These are phyloP conservation scores for Pachypanchax playfairii DNA, from an alignment of 2,113 vertebrate species.

Conservation along the genomic window DNA sequence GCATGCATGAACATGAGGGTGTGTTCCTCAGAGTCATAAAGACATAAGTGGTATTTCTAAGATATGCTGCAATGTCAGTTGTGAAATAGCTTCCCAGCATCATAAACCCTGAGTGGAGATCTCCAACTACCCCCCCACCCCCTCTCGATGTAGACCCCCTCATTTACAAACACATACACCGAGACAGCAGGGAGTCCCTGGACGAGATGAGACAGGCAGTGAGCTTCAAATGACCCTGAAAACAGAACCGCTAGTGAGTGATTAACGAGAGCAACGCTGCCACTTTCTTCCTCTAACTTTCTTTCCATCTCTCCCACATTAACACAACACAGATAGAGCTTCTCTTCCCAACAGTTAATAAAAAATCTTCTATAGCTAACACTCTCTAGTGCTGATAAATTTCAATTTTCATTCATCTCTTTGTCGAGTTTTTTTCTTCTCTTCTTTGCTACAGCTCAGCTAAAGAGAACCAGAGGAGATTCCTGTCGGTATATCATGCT, in stretches of 20 bases:
- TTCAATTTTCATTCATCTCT: slow-evolving; percentile 11
- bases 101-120: slow-evolving; percentile 30
- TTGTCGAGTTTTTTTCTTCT: slow-evolving; percentile 2
- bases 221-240: slow-evolving; percentile 69
- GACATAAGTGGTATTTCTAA: slow-evolving; percentile 39
- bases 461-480: too few species aligned
- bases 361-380: slow-evolving; percentile 27
- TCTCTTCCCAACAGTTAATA: slow-evolving; percentile 22
- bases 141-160: slow-evolving; percentile 1
- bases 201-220: slow-evolving; percentile 61
- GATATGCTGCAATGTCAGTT: slow-evolving; percentile 14
- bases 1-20: slow-evolving; percentile 9
- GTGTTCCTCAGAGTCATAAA: slow-evolving; percentile 30
- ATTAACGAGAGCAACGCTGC: slow-evolving; percentile 70
- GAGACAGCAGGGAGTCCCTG: slow-evolving; percentile 42
- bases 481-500: too few species aligned
- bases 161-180: slow-evolving; percentile 30
- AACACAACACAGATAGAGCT: slow-evolving; percentile 60
- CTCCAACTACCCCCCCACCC: slow-evolving; percentile 1
- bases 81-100: slow-evolving; percentile 36
- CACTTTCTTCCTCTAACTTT: slow-evolving; percentile 34
- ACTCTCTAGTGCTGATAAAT: slow-evolving; percentile 20
- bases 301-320: slow-evolving; percentile 55
- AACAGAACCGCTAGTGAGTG: slow-evolving; percentile 64
- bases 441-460: too few species aligned